Evolutionary conservation across 1,140 invertebrate genomes (phyloP).

Genomic region (Bursaphelenchus mucronatus): DNA sequence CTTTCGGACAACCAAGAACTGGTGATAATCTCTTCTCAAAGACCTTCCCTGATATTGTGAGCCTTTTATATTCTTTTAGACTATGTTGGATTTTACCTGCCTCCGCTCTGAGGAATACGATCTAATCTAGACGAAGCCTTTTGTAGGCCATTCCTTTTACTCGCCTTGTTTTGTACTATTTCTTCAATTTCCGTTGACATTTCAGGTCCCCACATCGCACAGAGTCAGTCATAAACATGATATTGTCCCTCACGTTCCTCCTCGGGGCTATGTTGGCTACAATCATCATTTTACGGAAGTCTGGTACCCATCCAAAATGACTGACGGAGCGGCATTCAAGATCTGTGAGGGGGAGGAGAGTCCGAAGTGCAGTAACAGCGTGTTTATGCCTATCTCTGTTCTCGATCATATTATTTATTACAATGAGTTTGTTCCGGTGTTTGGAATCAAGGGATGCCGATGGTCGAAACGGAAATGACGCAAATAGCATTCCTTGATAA

Average conservation of each 20-base stretch:
- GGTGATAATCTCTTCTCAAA: constrained; percentile 39
- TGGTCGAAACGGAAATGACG: too few species aligned
- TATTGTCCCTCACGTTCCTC: constrained; percentile 44
- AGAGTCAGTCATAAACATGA: constrained; percentile 41
- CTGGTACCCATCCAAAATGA: constrained; percentile 49
- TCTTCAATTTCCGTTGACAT: neutral
- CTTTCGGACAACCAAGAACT: constrained; percentile 50
- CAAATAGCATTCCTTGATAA: too few species aligned
- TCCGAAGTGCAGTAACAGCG: constrained; percentile 19
- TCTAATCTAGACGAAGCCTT: too few species aligned
- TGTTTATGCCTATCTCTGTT: constrained; percentile 8
- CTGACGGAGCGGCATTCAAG: neutral
- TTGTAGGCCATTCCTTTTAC: too few species aligned
- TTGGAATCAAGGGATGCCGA: too few species aligned
- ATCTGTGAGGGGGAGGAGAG: constrained; percentile 25
- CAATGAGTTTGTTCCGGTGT: too few species aligned
- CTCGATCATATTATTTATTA: constrained; percentile 15
- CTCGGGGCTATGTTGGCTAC: constrained; percentile 41
- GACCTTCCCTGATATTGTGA: too few species aligned
- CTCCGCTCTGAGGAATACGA: too few species aligned
- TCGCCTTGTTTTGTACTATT: too few species aligned
- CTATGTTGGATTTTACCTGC: too few species aligned
- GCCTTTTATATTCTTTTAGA: too few species aligned
- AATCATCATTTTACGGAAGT: constrained; percentile 45
- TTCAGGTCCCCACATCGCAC: constrained; percentile 30